Evolutionary conservation across 1,140 invertebrate species (phyloP), one percentile per base, ranked within the genome.

Genomic region (Neelides sp.): DNA sequence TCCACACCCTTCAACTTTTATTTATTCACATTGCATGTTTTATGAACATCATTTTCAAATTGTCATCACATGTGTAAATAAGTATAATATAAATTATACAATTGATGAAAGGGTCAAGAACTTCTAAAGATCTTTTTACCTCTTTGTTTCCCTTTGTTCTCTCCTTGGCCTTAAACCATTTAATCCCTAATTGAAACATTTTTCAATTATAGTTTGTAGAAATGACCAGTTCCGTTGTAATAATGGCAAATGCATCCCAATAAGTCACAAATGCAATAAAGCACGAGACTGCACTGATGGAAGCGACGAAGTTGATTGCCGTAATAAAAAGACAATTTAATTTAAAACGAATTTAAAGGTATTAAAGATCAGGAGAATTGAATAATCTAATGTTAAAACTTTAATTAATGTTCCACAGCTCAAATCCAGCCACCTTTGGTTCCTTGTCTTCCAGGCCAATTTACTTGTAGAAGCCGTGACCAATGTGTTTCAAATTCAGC

Each of bases 301-400:
- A 47, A 78, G 78, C 28, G 84, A 88, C 70, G 84, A 88, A 70
- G 67, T 65, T 30, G 68, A 74, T 63, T 82, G 78, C 64, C 64
- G 75, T 78, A 71, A 71, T 74, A 72, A 32, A 24, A 30, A 44
- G 22, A 22, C 30, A 46, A 51, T 26, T 15, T 19, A 35, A 39
- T 48, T n/a, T 23, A n/a, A 39, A 22, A 19, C 13, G 26, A 27
- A 19, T 20, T 28, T 41, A 30, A 50, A 17, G n/a, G n/a, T 17
- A 51, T 22, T 36, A 3, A 22, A 32, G 34, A 34, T 15, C 5
- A 34, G 3, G 37, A 41, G 20, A 47, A 24, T 47, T 39, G 20
- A 52, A 40, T 13, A 50, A 30, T 37, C 20, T 32, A 24, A 26
- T 40, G 36, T 50, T 43, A 5, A 34, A 20, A 27, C 50, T 15